These are phyloP conservation scores for Merodon equestris DNA, from an alignment of 2,888 invertebrate genomes.

Conservation along the genomic window DNA sequence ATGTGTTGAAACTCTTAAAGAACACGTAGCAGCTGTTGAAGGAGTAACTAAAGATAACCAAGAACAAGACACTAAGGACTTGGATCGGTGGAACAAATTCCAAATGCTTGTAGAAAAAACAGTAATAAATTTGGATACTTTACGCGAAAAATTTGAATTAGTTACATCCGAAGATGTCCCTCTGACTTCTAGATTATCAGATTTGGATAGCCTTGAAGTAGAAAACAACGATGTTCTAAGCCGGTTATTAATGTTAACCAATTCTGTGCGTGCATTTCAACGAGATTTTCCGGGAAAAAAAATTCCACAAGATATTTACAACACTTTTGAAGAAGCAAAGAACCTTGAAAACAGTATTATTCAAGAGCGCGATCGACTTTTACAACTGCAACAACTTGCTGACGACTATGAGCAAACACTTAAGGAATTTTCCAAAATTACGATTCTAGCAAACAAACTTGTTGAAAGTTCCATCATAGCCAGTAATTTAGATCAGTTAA, in stretches of 20 bases:
- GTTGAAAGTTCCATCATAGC: slow-evolving; percentile 89
- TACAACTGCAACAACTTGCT: slow-evolving; percentile 87
- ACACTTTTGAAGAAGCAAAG: slow-evolving; percentile 84
- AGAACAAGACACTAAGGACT: slow-evolving; percentile 81
- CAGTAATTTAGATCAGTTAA: slow-evolving; percentile 87
- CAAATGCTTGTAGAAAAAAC: slow-evolving; percentile 82
- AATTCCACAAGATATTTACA: slow-evolving; percentile 84
- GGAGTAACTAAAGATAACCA: slow-evolving; percentile 83
- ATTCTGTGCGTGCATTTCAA: slow-evolving; percentile 82
- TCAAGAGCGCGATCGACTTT: slow-evolving; percentile 86
- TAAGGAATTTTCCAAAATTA: slow-evolving; percentile 91
- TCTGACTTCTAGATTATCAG: slow-evolving; percentile 84
- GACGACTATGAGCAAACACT: slow-evolving; percentile 94
- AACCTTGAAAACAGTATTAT: slow-evolving; percentile 85
- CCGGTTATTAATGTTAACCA: slow-evolving; percentile 82
- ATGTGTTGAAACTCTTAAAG: slow-evolving; percentile 82
- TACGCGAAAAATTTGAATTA: slow-evolving; percentile 74
- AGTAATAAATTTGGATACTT: slow-evolving; percentile 71
- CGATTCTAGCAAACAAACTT: slow-evolving; percentile 89
- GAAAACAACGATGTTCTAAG: slow-evolving; percentile 83
- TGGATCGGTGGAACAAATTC: slow-evolving; percentile 87
- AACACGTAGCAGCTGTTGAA: slow-evolving; percentile 86
- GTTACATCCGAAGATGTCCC: slow-evolving; percentile 81
- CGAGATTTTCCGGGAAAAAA: slow-evolving; percentile 85
- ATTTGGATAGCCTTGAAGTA: slow-evolving; percentile 85